Conservation (phyloP, 2,797 vertebrate species). For the Masticophis lateralis region DNA sequence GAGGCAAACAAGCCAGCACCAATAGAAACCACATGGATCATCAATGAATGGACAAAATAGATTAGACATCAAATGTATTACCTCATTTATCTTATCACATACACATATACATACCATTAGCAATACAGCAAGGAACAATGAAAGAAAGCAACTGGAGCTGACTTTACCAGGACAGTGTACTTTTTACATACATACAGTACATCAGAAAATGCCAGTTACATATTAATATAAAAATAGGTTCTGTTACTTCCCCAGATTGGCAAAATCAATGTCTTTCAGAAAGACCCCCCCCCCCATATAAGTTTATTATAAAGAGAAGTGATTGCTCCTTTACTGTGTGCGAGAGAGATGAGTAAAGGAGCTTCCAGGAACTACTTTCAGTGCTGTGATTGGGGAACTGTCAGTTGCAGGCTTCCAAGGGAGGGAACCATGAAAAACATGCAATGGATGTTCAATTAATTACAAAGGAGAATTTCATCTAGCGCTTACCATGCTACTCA, state of each 20-base stretch:
- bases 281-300: background rate
- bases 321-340: background rate
- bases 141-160: constrained; percentile 13
- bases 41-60: background rate
- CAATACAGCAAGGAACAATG: constrained; percentile 10
- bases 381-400: background rate
- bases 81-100: constrained; percentile 43
- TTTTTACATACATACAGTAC: constrained; percentile 35
- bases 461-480: background rate
- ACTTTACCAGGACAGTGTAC: constrained; percentile 22
- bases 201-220: constrained; percentile 29
- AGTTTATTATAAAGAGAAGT: background rate
- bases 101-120: constrained; percentile 14
- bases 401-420: background rate
- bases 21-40: background rate
- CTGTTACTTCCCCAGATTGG: constrained; percentile 3
- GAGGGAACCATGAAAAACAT: background rate
- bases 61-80: constrained; percentile 28
- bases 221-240: constrained; percentile 45
- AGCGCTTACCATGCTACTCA: background rate
- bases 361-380: background rate
- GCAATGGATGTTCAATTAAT: background rate
- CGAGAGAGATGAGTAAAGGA: background rate
- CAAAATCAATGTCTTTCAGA: constrained; percentile 14
- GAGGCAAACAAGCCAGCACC: background rate